Conservation (phyloP, 1,140 invertebrate species). For the Pseudomyrmex flavicornis region DNA sequence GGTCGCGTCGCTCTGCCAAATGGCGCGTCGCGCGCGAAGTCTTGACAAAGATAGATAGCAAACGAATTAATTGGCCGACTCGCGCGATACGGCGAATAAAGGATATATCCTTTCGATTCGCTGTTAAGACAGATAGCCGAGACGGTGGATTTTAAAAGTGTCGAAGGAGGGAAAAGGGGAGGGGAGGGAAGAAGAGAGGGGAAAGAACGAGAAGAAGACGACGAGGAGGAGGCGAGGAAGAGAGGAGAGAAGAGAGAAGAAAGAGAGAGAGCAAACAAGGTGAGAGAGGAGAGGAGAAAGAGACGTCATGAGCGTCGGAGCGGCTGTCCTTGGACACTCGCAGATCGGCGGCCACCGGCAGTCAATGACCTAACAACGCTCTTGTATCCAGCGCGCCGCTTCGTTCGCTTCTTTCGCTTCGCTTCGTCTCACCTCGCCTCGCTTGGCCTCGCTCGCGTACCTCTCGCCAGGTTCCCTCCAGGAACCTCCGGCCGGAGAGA, state of each 20-base stretch:
- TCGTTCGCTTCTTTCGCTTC: slow-evolving; percentile 68
- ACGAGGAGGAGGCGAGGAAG: neutral
- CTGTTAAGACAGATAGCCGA: slow-evolving; percentile 61
- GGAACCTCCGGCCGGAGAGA: neutral
- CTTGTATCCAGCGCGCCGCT: slow-evolving; percentile 68
- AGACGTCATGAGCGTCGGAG: slow-evolving; percentile 70
- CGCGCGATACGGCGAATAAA: slow-evolving; percentile 38
- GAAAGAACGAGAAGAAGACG: neutral
- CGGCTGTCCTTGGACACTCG: slow-evolving; percentile 84
- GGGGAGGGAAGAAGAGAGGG: neutral
- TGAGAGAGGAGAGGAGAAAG: slow-evolving; percentile 39
- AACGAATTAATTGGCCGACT: slow-evolving; percentile 54
- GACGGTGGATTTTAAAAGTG: slow-evolving; percentile 51
- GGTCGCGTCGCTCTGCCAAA: neutral
- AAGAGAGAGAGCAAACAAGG: slow-evolving; percentile 27
- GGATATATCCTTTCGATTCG: slow-evolving; percentile 44
- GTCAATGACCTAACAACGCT: slow-evolving; percentile 82
- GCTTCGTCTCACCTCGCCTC: slow-evolving; percentile 75
- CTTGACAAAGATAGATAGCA: slow-evolving; percentile 39
- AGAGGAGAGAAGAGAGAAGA: slow-evolving; percentile 12
- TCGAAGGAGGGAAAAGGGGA: neutral
- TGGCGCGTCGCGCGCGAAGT: neutral
- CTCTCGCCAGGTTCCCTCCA: slow-evolving; percentile 42
- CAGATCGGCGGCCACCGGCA: slow-evolving; percentile 82
- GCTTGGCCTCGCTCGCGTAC: slow-evolving; percentile 50